phyloP scores from a whole-genome alignment of 2,888 invertebrate species.

The Rhaphigaster nebulosa region DNA sequence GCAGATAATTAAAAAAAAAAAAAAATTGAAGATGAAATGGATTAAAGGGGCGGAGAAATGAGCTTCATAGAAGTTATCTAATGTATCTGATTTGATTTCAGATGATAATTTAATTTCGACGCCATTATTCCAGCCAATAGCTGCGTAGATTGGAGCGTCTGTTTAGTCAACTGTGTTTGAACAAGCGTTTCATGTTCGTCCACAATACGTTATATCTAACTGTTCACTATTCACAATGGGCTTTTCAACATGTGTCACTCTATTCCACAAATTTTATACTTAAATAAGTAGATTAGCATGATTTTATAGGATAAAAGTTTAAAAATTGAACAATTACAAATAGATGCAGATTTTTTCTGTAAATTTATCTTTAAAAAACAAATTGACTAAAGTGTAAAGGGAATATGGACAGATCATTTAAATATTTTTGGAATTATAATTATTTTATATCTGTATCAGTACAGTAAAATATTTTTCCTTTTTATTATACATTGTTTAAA shows the following conservation, averaged over 20 bases:
- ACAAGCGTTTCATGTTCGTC: background rate
- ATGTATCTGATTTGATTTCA: conserved; percentile 54
- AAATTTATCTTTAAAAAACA: too few relatives aligned
- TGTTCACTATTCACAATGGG: conserved; percentile 52
- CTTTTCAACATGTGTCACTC: background rate
- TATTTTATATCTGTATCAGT: too few relatives aligned
- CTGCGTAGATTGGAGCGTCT: conserved; percentile 16
- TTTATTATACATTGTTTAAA: too few relatives aligned
- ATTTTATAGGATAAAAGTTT: too few relatives aligned
- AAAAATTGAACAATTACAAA: too few relatives aligned
- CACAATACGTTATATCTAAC: conserved; percentile 46
- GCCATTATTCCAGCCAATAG: conserved; percentile 59
- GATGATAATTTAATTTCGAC: conserved; percentile 56
- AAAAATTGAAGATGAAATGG: background rate
- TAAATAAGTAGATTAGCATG: background rate
- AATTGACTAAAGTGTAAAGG: too few relatives aligned
- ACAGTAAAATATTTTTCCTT: too few relatives aligned
- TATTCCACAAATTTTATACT: background rate
- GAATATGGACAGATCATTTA: too few relatives aligned
- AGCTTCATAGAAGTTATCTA: background rate
- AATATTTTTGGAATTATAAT: too few relatives aligned
- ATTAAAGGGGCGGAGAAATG: background rate
- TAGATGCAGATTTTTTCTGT: too few relatives aligned
- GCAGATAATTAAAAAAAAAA: background rate
- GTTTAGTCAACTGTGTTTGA: conserved; percentile 57